A percentile compares a stretch with the other conserved stretches of the same genome.
phyloP scores from a whole-genome alignment of 2,797 vertebrate species.

The Coreius guichenoti region DNA sequence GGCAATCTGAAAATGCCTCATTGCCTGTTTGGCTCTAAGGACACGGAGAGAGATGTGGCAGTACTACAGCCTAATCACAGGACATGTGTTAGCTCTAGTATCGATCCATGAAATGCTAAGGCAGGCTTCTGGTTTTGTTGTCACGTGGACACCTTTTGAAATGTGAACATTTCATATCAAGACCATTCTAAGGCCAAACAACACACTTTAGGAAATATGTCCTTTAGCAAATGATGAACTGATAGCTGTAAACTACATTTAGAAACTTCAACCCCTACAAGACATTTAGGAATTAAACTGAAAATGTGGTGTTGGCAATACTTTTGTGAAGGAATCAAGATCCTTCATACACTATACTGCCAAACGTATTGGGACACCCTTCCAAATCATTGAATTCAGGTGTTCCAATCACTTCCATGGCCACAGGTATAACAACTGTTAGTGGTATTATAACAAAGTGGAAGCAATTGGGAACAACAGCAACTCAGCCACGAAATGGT shows the following conservation, averaged over 20 bases:
- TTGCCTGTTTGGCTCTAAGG: conserved; percentile 38
- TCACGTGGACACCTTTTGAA: conserved; percentile 65
- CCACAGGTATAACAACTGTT: no score
- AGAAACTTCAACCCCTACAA: not conserved
- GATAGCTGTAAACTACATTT: not conserved
- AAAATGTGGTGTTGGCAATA: not conserved
- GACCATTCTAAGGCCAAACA: conserved; percentile 1
- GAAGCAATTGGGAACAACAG: no score
- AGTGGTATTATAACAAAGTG: no score
- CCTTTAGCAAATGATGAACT: not conserved
- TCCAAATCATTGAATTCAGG: no score
- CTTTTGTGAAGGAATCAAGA: not conserved
- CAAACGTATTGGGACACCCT: no score
- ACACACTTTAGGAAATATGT: conserved; percentile 35
- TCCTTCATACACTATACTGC: not conserved
- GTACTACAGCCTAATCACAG: conserved; percentile 70
- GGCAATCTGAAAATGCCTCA: conserved; percentile 31
- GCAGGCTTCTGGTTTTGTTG: conserved; percentile 53
- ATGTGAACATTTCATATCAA: conserved; percentile 60
- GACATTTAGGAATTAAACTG: not conserved
- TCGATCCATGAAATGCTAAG: conserved; percentile 66
- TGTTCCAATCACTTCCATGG: no score
- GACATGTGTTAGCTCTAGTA: conserved; percentile 66
- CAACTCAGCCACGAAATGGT: no score
- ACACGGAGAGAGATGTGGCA: conserved; percentile 62